Base-by-base conservation (phyloP, 2,113 vertebrate species). In the Alethe diademata region DNA sequence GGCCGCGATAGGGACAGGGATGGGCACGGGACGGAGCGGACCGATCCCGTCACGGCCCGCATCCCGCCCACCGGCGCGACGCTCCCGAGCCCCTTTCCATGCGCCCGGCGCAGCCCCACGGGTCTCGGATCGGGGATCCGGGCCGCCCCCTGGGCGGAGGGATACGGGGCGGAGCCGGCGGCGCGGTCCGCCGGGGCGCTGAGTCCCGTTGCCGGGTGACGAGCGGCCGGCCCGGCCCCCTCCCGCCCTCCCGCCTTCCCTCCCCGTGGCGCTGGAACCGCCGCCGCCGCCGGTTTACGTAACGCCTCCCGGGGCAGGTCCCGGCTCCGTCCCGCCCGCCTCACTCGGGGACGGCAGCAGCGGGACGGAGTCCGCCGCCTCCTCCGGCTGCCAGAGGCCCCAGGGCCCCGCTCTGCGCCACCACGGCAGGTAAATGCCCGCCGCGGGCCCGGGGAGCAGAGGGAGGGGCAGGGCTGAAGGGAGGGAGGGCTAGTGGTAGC, bases 271-370 rank as follows among this genome's bases (percentile, higher is more conserved):
- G 96, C 97, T 91, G 93, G 88, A 92, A 88, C 95, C 36, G 90
- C 93, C 78, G 90, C 97, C 87, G 93, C 96, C 91, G 97, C 97
- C 92, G 97, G 94, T 97, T 97, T 97, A 98, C 98, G 97, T 98
- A 95, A 98, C 97, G 97, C 97, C 95, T 96, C 93, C 84, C 88
- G 74, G 94, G 96, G 94, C 96, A 93, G 96, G 95, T 93, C 94
- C 86, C 91, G 91, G 94, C 96, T 94, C 93, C 95, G 95, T 90
- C 96, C 96, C 95, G 96, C 96, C 96, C 94, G 95, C 97, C 93
- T 96, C 90, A 91, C 95, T 97, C 96, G 97, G 97, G 97, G 96
- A 95, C 87, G 92, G 94, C 92, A 82, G 92, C 86, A 93, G 89
- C 78, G 90, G 95, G 90, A 95, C 84, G 95, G 95, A 91, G 95